A percentile compares a stretch with the other conserved stretches of the same genome.
These are phyloP conservation scores for Machimus atricapillus DNA, from an alignment of 2,888 invertebrate genomes.

Conservation along the genomic window DNA sequence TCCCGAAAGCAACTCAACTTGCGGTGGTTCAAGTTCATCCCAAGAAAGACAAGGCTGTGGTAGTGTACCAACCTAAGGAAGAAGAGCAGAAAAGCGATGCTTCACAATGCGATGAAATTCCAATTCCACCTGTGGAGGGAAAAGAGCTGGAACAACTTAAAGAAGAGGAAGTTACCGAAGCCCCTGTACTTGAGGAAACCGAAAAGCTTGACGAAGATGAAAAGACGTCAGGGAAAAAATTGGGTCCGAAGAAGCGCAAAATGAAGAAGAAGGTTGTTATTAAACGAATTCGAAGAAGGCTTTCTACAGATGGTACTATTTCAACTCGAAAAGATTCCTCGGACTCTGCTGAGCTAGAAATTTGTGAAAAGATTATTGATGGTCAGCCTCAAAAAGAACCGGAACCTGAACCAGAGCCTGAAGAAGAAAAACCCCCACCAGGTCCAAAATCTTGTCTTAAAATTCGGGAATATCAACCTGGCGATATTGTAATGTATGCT, in stretches of 20 bases:
- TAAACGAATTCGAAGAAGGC: slow-evolving; percentile 57
- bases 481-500: slow-evolving; percentile 58
- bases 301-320: slow-evolving; percentile 56
- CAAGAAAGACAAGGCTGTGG: background rate
- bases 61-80: background rate
- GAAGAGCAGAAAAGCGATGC: background rate
- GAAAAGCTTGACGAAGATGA: background rate
- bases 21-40: background rate
- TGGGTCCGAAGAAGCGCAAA: slow-evolving; percentile 52
- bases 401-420: slow-evolving; percentile 49
- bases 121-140: background rate
- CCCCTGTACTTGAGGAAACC: background rate
- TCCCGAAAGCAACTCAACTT: background rate
- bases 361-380: slow-evolving; percentile 57
- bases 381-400: slow-evolving; percentile 50
- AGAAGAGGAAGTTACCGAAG: background rate
- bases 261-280: slow-evolving; percentile 57
- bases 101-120: background rate
- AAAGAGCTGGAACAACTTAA: background rate
- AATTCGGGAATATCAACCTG: slow-evolving; percentile 57
- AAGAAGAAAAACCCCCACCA: slow-evolving; percentile 46
- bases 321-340: slow-evolving; percentile 49
- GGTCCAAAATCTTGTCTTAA: slow-evolving; percentile 56
- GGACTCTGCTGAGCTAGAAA: slow-evolving; percentile 53
- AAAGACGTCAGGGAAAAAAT: background rate